A percentile compares a stretch with the other conserved stretches of the same genome.
These are phyloP conservation scores for Conomelus anceps DNA, from an alignment of 2,888 invertebrate species.

Conservation along the genomic window DNA sequence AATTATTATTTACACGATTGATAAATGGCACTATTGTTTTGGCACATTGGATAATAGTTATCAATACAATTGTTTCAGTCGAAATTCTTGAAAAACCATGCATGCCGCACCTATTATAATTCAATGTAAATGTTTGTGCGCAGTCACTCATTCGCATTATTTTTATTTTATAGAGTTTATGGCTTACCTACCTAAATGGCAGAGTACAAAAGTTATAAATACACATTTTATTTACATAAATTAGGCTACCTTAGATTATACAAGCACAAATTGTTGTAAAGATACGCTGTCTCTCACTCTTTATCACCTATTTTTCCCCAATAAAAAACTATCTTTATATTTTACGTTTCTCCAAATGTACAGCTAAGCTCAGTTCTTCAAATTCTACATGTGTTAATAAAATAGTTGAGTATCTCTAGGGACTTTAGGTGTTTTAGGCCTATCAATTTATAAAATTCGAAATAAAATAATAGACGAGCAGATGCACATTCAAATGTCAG, in stretches of 20 bases:
- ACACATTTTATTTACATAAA: background rate
- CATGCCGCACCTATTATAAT: background rate
- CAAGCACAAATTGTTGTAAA: background rate
- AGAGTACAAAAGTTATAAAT: background rate
- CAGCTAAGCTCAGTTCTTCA: background rate
- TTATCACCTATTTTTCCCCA: background rate
- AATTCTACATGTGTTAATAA: background rate
- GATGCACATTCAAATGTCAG: background rate
- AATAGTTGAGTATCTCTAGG: background rate
- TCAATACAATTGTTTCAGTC: background rate
- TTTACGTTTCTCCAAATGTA: background rate
- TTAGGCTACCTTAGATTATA: background rate
- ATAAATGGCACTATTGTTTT: slow-evolving; percentile 8
- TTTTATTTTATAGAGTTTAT: background rate
- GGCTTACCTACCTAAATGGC: background rate
- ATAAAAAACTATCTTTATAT: background rate
- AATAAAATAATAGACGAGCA: background rate
- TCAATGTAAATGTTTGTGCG: background rate
- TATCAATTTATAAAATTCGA: background rate
- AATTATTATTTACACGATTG: background rate
- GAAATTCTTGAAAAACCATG: background rate
- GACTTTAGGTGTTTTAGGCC: background rate
- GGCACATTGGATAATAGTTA: slow-evolving; percentile 7
- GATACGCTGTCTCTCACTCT: background rate
- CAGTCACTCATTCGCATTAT: background rate